Percentiles rank a stretch among this genome's conserved stretches.
Evolutionary conservation across 1,140 invertebrate species (phyloP).

Genomic region (Zaprionus capensis): DNA sequence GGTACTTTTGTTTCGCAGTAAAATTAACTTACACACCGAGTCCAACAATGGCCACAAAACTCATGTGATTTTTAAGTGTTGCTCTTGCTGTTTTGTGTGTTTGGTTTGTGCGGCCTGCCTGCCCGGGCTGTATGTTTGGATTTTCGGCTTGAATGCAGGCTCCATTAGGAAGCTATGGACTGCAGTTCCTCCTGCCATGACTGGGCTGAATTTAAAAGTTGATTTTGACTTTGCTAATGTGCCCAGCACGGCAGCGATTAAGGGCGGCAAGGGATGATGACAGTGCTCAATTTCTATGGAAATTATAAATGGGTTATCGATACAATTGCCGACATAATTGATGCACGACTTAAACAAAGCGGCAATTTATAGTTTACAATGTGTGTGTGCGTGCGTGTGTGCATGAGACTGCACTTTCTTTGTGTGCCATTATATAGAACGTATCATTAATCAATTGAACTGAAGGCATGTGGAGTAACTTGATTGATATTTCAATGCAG

Average conservation of each 20-base stretch:
- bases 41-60: constrained; percentile 2
- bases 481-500: constrained; percentile 1
- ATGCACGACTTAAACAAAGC: constrained; percentile 39
- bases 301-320: constrained; percentile 14
- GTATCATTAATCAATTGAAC: constrained; percentile 35
- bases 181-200: constrained; percentile 35
- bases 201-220: constrained; percentile 53
- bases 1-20: constrained; percentile 16
- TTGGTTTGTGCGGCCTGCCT: constrained; percentile 11
- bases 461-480: neutral
- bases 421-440: neutral
- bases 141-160: constrained; percentile 26
- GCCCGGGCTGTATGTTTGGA: constrained; percentile 1
- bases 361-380: constrained; percentile 17
- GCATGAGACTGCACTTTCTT: constrained; percentile 15
- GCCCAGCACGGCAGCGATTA: neutral
- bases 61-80: constrained; percentile 38
- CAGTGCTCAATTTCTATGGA: constrained; percentile 1
- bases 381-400: neutral
- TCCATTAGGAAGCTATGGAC: constrained; percentile 45
- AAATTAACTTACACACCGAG: constrained; percentile 40
- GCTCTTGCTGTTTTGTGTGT: constrained; percentile 20
- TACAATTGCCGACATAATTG: constrained; percentile 25
- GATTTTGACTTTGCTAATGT: constrained; percentile 36
- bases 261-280: constrained; percentile 5